Evolutionary conservation across 2,113 vertebrate genomes (phyloP), one percentile per base, ranked within the genome.

Genomic region (Bos indicus): DNA sequence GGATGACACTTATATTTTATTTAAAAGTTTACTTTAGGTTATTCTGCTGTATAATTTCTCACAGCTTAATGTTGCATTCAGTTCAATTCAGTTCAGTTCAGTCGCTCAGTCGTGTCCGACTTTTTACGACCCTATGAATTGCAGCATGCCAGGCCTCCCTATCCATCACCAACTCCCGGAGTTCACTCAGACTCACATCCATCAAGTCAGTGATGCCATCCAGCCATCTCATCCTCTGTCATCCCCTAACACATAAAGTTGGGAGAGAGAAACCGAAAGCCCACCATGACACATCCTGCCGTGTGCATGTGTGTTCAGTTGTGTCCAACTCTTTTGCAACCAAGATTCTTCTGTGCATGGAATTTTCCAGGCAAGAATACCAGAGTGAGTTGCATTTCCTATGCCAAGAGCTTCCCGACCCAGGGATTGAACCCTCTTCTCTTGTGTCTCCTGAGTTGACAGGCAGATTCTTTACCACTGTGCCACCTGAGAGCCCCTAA

Each of bases 1-100:
- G 46, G 30, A 26, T 88, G n/a, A 9, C 83, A 36, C 84, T 96
- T 92, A 74, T 90, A 88, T 84, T 97, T 46, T 78, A 2, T 62
- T 40, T 74, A 57, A 94, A 96, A 60, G 17, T 17, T 56, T 74
- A n/a, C 9, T 92, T 59, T 77, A 21, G 80, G n/a, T 62, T 57
- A 80, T 25, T 87, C 6, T 90, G 13, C 56, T 71, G 26, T 84
- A 15, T 83, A 81, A 74, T 82, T 96, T 87, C 21, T 94, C 64
- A 84, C 2, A 92, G 5, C 4, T 56, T 95, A 71, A 46, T 67
- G 23, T 71, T 95, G 15, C n/a, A 90, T 94, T 74, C 48, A 48
- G 48, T 48, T 48, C 48, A 48, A 12, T 48, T 13, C 48, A 48
- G 48, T 48, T 13, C 48, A 48, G 48, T 48, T 48, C 48, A 48